These are phyloP conservation scores for Clarias fuscus DNA, from an alignment of 2,797 vertebrate species.

Conservation along the genomic window DNA sequence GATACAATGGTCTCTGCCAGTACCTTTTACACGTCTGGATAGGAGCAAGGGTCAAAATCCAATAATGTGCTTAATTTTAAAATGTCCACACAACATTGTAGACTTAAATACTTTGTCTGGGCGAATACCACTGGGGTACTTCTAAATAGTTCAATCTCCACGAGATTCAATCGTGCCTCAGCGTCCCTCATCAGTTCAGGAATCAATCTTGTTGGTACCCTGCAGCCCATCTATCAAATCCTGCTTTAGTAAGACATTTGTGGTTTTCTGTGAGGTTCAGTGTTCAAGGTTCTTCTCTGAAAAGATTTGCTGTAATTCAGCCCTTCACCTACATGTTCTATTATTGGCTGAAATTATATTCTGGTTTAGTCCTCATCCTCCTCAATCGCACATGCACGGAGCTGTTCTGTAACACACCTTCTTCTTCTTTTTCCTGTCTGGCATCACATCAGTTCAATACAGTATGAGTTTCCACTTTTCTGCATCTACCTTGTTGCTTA, in stretches of 20 bases:
- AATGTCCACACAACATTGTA: not conserved
- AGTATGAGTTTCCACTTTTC: not conserved
- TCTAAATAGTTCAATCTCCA: not conserved
- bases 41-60: not conserved
- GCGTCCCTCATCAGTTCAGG: conserved; percentile 7
- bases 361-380: not conserved
- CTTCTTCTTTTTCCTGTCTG: not conserved
- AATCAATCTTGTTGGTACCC: not conserved
- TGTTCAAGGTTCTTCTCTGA: not conserved
- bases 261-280: not conserved
- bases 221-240: not conserved
- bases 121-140: not conserved
- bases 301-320: not conserved
- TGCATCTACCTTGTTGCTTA: not conserved
- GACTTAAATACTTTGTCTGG: not conserved
- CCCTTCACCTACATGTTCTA: not conserved
- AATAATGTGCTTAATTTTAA: not conserved
- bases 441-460: not conserved
- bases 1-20: not conserved
- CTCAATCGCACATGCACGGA: not conserved
- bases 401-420: not conserved
- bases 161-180: not conserved
- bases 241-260: not conserved
- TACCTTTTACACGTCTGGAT: not conserved
- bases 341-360: not conserved